Evolutionary conservation across 2,888 invertebrate species (phyloP), one percentile per base, ranked within the genome.

Genomic region (Rhagium mordax): DNA sequence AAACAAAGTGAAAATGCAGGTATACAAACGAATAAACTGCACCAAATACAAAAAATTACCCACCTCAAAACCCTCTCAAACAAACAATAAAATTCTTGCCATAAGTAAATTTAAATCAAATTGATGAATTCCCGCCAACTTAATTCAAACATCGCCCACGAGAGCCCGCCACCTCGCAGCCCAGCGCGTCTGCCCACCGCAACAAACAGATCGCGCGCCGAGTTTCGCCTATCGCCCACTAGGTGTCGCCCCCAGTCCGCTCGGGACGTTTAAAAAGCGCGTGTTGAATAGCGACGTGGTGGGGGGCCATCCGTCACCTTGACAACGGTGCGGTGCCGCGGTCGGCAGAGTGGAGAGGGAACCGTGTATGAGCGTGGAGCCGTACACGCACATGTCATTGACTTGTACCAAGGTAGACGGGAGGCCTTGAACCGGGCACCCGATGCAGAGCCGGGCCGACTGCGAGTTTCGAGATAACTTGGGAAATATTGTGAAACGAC

Each of bases 331-430:
- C 47, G 82, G 75, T 70, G 53, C 53, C 53, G 61, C 51, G 66
- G 47, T 20, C 3, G 27, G 67, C 49, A 49, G 71, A 48, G 24
- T 20, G 51, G 49, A 60, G 67, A 66, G 61, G 33, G 51, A 47
- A 41, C n/a, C 47, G 59, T 60, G 55, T 57, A 55, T 41, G 65
- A 21, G 33, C 55, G 57, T 24, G 57, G 51, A 57, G 57, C 33
- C 67, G 67, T 79, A 72, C 83, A 85, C 84, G 86, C 86, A 86
- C 87, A 83, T 88, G 88, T 88, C 88, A 88, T 88, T 88, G 88
- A 88, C 88, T 84, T 86, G 82, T 84, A 79, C 86, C 88, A 88
- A 88, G 87, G 88, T 87, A 87, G 85, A 82, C 85, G 82, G 81
- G 81, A 83, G 86, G 87, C 88, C 88, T 88, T 88, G 88, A 88